These are phyloP conservation scores for Lepidostoma basale DNA, from an alignment of 1,140 invertebrate genomes.

Conservation along the genomic window DNA sequence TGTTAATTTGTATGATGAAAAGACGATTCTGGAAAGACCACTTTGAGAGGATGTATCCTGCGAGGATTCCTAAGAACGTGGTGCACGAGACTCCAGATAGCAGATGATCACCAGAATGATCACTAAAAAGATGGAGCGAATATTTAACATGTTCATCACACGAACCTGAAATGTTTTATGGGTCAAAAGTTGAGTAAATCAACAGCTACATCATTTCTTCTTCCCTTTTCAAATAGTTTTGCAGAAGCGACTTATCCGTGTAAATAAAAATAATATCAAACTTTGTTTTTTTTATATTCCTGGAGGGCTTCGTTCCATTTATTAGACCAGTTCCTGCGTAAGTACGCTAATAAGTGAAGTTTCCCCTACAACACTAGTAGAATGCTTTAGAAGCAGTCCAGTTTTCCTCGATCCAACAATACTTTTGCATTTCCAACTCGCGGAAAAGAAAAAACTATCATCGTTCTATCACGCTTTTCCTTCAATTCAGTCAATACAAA, in stretches of 20 bases:
- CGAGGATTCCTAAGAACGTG: no score
- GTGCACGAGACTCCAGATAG: no score
- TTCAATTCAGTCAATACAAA: no score
- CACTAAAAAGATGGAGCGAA: no score
- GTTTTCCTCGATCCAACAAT: not conserved
- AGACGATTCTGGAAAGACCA: no score
- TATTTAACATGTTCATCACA: no score
- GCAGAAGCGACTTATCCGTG: constrained; percentile 28
- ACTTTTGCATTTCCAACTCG: not conserved
- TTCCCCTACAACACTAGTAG: constrained; percentile 28
- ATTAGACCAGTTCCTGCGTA: constrained; percentile 31
- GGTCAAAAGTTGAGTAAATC: constrained; percentile 10
- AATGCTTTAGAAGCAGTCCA: not conserved
- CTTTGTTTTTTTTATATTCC: constrained; percentile 30
- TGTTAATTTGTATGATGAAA: no score
- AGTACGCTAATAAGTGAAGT: constrained; percentile 37
- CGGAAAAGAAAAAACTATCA: no score
- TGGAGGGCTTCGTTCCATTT: constrained; percentile 38
- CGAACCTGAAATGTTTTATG: no score
- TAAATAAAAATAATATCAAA: constrained; percentile 41
- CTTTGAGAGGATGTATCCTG: no score
- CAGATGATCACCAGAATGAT: no score
- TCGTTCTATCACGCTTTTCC: no score
- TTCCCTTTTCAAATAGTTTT: constrained; percentile 2
- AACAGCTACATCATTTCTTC: constrained; percentile 16